Conservation (phyloP, 2,888 invertebrate genomes). For the Elmis aenea region DNA sequence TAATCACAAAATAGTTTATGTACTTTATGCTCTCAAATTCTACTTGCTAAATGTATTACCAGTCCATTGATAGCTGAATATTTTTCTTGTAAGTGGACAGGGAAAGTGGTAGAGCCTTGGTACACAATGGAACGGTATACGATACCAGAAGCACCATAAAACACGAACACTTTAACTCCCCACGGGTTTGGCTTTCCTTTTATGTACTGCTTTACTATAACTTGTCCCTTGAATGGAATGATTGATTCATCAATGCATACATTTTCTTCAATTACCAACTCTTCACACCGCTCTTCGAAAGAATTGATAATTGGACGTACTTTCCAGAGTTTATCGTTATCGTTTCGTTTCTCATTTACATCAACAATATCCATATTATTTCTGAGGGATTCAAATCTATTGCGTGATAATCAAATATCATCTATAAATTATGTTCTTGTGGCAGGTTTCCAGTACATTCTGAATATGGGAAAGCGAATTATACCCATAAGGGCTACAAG, state of each 20-base stretch:
- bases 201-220: conserved; percentile 18
- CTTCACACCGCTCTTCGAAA: conserved; percentile 19
- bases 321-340: conserved; percentile 18
- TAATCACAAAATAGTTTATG: conserved; percentile 12
- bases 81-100: conserved; percentile 8
- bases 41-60: conserved; percentile 6
- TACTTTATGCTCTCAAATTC: conserved; percentile 9
- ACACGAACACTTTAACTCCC: conserved; percentile 19
- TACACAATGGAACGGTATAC: conserved; percentile 17
- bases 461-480: conserved; percentile 14
- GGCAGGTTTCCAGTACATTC: conserved; percentile 15
- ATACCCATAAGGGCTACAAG: conserved; percentile 20
- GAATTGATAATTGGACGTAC: conserved; percentile 18
- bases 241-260: conserved; percentile 16
- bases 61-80: conserved; percentile 12
- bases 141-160: conserved; percentile 21
- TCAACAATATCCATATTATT: conserved; percentile 17
- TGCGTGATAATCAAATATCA: conserved; percentile 12
- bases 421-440: conserved; percentile 19
- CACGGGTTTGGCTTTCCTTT: no score
- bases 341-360: conserved; percentile 10
- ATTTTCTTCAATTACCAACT: conserved; percentile 18
- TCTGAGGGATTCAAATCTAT: conserved; percentile 15
- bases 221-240: conserved; percentile 17
- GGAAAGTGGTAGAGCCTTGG: conserved; percentile 12